A percentile compares a stretch with the other conserved stretches of the same genome.
These are phyloP conservation scores for Tetragonisca angustula DNA, from an alignment of 2,888 invertebrate species.

Conservation along the genomic window DNA sequence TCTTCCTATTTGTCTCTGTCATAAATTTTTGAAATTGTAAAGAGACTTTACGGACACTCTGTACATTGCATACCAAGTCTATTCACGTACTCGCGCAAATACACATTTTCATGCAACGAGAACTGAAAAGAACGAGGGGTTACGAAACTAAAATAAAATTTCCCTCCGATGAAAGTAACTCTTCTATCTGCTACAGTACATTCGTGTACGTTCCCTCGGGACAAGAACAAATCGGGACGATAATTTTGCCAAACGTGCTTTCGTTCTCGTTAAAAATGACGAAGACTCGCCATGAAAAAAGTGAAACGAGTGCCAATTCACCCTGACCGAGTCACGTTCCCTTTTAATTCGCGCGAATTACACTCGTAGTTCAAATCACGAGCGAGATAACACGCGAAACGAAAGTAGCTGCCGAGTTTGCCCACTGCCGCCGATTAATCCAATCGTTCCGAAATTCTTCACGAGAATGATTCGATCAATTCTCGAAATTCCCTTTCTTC, in stretches of 20 bases:
- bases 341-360: conserved; percentile 3
- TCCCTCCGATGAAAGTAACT: neutral
- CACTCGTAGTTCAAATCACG: neutral
- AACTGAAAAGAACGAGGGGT: too few relatives aligned
- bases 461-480: neutral
- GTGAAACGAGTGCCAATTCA: too few relatives aligned
- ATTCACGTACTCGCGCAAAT: too few relatives aligned
- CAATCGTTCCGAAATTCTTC: neutral
- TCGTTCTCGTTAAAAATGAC: too few relatives aligned
- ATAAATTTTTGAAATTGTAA: too few relatives aligned
- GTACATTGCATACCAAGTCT: too few relatives aligned
- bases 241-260: neutral
- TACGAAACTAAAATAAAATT: neutral
- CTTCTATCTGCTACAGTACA: neutral
- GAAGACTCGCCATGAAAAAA: too few relatives aligned
- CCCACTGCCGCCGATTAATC: neutral
- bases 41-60: too few relatives aligned
- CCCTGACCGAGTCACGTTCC: neutral
- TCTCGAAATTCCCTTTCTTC: neutral
- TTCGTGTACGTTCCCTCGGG: neutral
- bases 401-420: neutral
- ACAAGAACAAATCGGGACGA: neutral
- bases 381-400: neutral
- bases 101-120: too few relatives aligned
- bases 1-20: too few relatives aligned